Percentiles rank a stretch among this genome's conserved stretches.
These are phyloP conservation scores for Chaenocephalus aceratus DNA, from an alignment of 2,113 vertebrate genomes.

Conservation along the genomic window DNA sequence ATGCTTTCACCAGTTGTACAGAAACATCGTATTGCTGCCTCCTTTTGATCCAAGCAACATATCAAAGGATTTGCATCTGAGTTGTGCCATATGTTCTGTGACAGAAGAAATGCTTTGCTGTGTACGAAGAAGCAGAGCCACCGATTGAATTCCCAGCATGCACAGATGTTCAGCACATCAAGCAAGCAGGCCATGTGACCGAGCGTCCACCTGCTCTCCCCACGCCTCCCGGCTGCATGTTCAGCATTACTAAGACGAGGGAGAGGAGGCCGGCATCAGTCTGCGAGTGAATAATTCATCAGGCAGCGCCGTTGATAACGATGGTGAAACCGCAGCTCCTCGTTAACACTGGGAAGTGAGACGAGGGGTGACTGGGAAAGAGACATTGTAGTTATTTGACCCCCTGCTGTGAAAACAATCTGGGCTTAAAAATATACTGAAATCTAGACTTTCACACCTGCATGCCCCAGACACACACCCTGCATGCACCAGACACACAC, in stretches of 20 bases:
- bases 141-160: background rate
- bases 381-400: slow-evolving; percentile 41
- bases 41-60: slow-evolving; percentile 36
- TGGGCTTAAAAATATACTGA: slow-evolving; percentile 1
- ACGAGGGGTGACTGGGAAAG: slow-evolving; percentile 52
- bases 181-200: slow-evolving; percentile 7
- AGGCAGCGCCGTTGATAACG: slow-evolving; percentile 54
- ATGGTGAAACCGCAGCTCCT: slow-evolving; percentile 60
- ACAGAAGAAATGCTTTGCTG: background rate
- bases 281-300: slow-evolving; percentile 74
- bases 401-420: slow-evolving; percentile 41
- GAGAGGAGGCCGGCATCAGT: slow-evolving; percentile 42
- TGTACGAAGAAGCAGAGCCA: background rate
- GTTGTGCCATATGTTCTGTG: background rate
- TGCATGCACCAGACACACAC: too few relatives aligned
- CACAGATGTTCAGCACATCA: slow-evolving; percentile 13
- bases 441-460: background rate
- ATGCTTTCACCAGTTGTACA: slow-evolving; percentile 58
- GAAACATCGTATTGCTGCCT: slow-evolving; percentile 11
- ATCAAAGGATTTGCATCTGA: slow-evolving; percentile 27
- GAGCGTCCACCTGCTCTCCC: slow-evolving; percentile 23
- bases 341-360: slow-evolving; percentile 65
- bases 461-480: too few relatives aligned
- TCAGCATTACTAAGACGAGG: slow-evolving; percentile 20
- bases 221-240: slow-evolving; percentile 40